Conservation (phyloP, 2,113 vertebrate species). For the Corvus moneduloides region DNA sequence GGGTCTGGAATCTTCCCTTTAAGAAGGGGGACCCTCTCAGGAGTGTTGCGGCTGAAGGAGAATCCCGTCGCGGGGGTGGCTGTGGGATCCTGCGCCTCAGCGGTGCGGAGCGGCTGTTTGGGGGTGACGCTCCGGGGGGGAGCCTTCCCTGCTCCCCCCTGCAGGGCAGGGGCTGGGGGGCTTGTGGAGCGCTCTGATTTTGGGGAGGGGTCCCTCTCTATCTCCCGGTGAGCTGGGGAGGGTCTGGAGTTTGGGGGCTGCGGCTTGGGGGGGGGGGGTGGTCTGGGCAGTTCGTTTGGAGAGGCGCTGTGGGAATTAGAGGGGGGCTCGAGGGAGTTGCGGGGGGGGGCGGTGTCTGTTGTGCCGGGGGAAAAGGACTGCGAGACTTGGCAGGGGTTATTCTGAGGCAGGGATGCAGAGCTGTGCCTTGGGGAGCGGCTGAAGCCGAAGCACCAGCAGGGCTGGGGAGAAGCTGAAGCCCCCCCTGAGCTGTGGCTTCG, state of each 20-base stretch:
- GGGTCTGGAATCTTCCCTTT: not conserved
- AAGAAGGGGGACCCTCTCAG: no score
- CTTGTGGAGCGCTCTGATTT: not conserved
- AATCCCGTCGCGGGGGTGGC: not conserved
- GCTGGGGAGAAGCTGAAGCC: not conserved
- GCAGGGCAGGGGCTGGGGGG: no score
- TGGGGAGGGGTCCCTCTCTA: not conserved
- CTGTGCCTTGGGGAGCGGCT: not conserved
- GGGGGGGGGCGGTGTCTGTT: no score
- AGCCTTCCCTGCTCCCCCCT: no score
- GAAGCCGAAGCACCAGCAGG: not conserved
- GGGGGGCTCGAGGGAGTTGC: not conserved
- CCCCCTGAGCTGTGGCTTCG: not conserved
- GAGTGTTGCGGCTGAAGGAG: not conserved
- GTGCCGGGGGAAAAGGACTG: no score
- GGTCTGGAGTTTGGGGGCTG: not conserved
- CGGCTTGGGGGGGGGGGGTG: accelerated
- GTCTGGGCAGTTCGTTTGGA: not conserved
- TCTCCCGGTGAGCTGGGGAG: no score
- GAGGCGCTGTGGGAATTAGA: not conserved
- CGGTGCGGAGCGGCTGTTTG: no score
- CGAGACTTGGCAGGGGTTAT: not conserved
- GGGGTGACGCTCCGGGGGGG: accelerated
- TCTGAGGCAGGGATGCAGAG: not conserved
- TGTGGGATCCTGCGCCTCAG: accelerated